Conservation (phyloP, 2,888 invertebrate genomes). For the Papilio demoleus region DNA sequence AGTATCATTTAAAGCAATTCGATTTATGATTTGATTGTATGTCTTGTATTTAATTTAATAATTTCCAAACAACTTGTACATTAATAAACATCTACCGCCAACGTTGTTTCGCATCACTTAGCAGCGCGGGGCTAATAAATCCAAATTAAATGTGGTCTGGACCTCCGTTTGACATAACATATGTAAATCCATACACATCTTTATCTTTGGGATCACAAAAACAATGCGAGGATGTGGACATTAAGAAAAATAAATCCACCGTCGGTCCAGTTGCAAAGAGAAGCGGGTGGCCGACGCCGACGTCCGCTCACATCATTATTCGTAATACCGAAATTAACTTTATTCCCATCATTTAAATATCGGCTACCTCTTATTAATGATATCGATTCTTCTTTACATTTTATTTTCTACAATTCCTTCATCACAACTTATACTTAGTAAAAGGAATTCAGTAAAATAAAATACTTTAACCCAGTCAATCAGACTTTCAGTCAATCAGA, state of each 20-base stretch:
- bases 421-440: neutral
- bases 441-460: too few species aligned
- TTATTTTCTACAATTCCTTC: neutral
- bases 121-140: slow-evolving; percentile 78
- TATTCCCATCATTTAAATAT: slow-evolving; percentile 82
- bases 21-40: too few species aligned
- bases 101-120: slow-evolving; percentile 68
- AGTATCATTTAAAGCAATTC: too few species aligned
- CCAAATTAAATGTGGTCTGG: slow-evolving; percentile 80
- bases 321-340: slow-evolving; percentile 81
- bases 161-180: slow-evolving; percentile 79
- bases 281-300: slow-evolving; percentile 79
- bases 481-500: too few species aligned
- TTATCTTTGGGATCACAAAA: slow-evolving; percentile 81
- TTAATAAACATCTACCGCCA: slow-evolving; percentile 60
- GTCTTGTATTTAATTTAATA: too few species aligned
- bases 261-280: slow-evolving; percentile 72
- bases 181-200: slow-evolving; percentile 82
- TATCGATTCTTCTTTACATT: slow-evolving; percentile 41
- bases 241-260: slow-evolving; percentile 61
- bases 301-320: slow-evolving; percentile 74
- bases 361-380: slow-evolving; percentile 53
- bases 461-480: too few species aligned
- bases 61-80: slow-evolving; percentile 28
- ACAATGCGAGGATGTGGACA: slow-evolving; percentile 69